phyloP scores from a whole-genome alignment of 2,888 invertebrate genomes.

The Drosophila borealis region DNA sequence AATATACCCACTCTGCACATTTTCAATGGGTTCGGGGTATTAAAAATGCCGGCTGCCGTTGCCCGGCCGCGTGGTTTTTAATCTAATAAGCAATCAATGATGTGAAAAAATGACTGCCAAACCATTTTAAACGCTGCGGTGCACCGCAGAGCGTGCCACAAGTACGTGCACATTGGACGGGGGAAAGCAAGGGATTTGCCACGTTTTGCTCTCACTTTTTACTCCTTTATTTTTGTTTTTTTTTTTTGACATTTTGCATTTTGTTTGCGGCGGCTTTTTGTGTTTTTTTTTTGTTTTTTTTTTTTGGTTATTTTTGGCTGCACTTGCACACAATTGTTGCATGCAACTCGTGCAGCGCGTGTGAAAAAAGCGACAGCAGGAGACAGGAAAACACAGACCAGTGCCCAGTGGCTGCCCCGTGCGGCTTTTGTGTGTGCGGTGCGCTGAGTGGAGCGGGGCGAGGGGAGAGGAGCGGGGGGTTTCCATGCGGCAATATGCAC shows the following conservation, averaged over 20 bases:
- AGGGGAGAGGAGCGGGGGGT: background rate
- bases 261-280: constrained; percentile 22
- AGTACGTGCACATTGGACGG: background rate
- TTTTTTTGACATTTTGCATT: constrained; percentile 50
- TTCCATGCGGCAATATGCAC: constrained; percentile 39
- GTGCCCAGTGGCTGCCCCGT: constrained; percentile 20
- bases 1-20: no score
- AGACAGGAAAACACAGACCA: constrained; percentile 32
- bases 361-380: constrained; percentile 33
- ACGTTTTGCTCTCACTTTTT: constrained; percentile 12
- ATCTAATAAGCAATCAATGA: constrained; percentile 82
- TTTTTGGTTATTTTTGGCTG: constrained; percentile 29
- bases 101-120: constrained; percentile 81
- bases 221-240: background rate
- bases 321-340: constrained; percentile 71
- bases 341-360: constrained; percentile 49
- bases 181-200: constrained; percentile 25
- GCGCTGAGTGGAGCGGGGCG: background rate
- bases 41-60: constrained; percentile 25
- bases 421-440: constrained; percentile 12
- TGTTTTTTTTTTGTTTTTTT: constrained; percentile 22
- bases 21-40: no score
- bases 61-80: constrained; percentile 69
- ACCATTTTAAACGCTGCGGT: constrained; percentile 78
- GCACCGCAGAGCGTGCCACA: constrained; percentile 54